Conservation (phyloP, 1,140 invertebrate species). For the Anadara kagoshimensis region DNA sequence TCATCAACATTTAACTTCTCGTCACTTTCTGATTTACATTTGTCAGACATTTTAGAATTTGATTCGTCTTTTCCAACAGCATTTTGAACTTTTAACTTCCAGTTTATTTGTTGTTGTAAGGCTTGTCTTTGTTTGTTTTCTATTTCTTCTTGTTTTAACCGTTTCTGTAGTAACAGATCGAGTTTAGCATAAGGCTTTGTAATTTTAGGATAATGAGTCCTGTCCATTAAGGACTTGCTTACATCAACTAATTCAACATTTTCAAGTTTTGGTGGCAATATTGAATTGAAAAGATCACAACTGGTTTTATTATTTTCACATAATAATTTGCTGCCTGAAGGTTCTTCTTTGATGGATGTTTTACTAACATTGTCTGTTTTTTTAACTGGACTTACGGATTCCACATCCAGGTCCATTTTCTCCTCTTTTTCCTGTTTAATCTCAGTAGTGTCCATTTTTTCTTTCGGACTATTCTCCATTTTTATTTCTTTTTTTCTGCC, state of each 20-base stretch:
- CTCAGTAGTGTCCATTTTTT: conserved; percentile 31
- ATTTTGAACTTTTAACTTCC: conserved; percentile 57
- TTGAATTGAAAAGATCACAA: background rate
- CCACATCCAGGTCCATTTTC: conserved; percentile 16
- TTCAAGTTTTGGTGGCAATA: conserved; percentile 59
- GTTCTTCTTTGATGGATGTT: background rate
- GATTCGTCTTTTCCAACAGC: conserved; percentile 21
- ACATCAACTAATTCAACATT: conserved; percentile 85
- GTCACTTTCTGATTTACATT: conserved; percentile 22
- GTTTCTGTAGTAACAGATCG: conserved; percentile 86
- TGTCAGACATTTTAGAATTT: background rate
- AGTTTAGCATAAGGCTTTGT: conserved; percentile 85
- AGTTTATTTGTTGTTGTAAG: conserved; percentile 65
- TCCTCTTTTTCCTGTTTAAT: conserved; percentile 22
- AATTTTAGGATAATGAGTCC: conserved; percentile 90
- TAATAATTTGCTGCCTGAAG: background rate
- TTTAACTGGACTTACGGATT: conserved; percentile 35
- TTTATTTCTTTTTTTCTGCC: conserved; percentile 7
- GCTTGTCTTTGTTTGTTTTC: conserved; percentile 66
- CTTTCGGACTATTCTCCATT: conserved; percentile 12
- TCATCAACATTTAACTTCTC: conserved; percentile 39
- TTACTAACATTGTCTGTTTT: conserved; percentile 1
- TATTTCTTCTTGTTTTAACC: conserved; percentile 75
- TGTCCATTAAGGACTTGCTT: conserved; percentile 84
- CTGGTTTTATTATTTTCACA: conserved; percentile 13